Percentiles rank a stretch among this genome's conserved stretches.
Evolutionary conservation across 2,113 vertebrate species (phyloP).

Genomic region (Oostethus manadensis): DNA sequence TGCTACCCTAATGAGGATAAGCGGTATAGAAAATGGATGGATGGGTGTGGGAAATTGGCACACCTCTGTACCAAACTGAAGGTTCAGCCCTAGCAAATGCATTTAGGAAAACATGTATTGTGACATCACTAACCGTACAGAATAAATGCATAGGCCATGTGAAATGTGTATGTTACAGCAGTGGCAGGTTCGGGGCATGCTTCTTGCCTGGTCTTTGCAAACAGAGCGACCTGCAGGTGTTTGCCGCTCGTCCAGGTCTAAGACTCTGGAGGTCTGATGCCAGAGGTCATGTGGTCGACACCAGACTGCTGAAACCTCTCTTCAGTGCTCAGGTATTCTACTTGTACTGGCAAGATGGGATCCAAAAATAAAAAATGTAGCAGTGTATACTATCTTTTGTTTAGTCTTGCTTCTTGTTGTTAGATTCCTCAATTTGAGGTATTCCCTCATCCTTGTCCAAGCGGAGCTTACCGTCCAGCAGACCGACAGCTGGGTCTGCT

Average conservation of each 20-base stretch:
- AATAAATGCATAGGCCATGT: too few relatives aligned
- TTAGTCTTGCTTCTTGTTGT: background rate
- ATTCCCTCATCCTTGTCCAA: slow-evolving; percentile 77
- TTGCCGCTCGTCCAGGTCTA: slow-evolving; percentile 86
- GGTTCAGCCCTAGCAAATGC: too few relatives aligned
- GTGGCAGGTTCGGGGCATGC: slow-evolving; percentile 92
- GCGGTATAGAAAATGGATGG: too few relatives aligned
- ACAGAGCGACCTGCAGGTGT: slow-evolving; percentile 87
- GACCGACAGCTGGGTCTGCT: slow-evolving; percentile 87
- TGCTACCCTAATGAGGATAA: too few relatives aligned
- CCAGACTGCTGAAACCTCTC: slow-evolving; percentile 81
- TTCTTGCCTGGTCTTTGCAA: slow-evolving; percentile 94
- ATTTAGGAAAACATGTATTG: too few relatives aligned
- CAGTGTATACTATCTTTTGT: too few relatives aligned
- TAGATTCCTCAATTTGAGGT: slow-evolving; percentile 82
- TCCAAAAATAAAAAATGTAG: background rate
- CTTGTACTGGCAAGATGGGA: background rate
- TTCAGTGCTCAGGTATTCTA: slow-evolving; percentile 72
- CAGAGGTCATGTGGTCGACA: slow-evolving; percentile 85
- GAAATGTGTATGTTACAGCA: slow-evolving; percentile 57
- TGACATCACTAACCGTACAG: background rate
- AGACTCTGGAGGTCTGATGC: slow-evolving; percentile 90
- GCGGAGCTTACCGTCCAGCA: slow-evolving; percentile 67
- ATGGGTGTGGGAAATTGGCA: too few relatives aligned
- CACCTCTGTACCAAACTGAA: too few relatives aligned